phyloP scores from a whole-genome alignment of 2,888 invertebrate genomes.

The Sycophila texana region DNA sequence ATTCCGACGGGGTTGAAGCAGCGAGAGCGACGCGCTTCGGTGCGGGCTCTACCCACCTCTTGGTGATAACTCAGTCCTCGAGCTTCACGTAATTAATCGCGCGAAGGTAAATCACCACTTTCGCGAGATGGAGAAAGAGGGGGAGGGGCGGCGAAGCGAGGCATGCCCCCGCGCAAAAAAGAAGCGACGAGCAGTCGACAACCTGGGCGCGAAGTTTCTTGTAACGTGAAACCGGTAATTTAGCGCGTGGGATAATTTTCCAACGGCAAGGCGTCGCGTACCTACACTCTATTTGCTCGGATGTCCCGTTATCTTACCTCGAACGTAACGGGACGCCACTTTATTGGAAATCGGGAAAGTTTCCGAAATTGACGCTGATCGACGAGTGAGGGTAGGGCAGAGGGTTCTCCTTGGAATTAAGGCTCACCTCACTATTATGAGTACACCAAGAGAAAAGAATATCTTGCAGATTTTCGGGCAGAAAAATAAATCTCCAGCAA shows the following conservation, averaged over 20 bases:
- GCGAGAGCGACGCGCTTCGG: background rate
- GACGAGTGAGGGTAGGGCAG: no score
- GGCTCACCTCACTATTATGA: no score
- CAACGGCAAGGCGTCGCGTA: background rate
- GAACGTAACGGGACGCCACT: constrained; percentile 47
- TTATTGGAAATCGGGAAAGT: constrained; percentile 31
- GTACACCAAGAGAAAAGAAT: no score
- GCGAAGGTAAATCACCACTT: constrained; percentile 61
- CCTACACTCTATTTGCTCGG: constrained; percentile 35
- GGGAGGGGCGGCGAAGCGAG: constrained; percentile 32
- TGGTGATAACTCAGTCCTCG: constrained; percentile 60
- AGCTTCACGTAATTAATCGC: constrained; percentile 61
- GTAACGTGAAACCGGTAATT: constrained; percentile 60
- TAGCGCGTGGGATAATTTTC: constrained; percentile 61
- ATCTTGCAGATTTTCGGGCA: no score
- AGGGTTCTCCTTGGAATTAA: no score
- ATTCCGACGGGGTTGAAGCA: constrained; percentile 37
- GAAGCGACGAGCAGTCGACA: constrained; percentile 57
- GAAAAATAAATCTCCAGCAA: no score
- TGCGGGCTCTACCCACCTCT: constrained; percentile 42
- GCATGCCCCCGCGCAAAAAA: constrained; percentile 56
- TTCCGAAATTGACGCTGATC: constrained; percentile 26
- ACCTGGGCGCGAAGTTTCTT: constrained; percentile 45
- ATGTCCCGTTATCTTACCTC: constrained; percentile 6
- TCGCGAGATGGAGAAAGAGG: constrained; percentile 36